These are phyloP conservation scores for Mesembrinibis cayennensis DNA, from an alignment of 2,113 vertebrate genomes.

Conservation along the genomic window DNA sequence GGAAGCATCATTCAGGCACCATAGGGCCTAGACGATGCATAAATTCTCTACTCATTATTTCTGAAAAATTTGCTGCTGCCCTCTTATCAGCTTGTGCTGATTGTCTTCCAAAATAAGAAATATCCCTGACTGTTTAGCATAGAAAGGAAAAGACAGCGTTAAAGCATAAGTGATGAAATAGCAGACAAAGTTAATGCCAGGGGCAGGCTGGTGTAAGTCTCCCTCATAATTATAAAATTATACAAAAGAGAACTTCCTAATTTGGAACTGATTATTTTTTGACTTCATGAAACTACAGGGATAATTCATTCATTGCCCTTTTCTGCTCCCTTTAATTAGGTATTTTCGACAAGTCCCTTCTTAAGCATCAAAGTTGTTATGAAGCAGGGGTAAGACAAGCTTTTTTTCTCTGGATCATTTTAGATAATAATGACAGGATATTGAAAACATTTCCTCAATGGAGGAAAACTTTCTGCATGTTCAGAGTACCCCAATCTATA, in stretches of 20 bases:
- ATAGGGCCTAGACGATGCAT: not conserved
- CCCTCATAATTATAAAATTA: constrained; percentile 51
- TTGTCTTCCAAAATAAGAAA: not conserved
- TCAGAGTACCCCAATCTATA: not conserved
- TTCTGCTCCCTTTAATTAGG: constrained; percentile 44
- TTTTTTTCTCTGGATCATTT: not conserved
- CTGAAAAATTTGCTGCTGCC: not conserved
- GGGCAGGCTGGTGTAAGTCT: not conserved
- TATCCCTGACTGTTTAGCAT: not conserved
- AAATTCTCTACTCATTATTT: not conserved
- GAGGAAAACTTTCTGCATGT: not conserved
- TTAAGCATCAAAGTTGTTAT: constrained; percentile 6
- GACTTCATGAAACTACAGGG: not conserved
- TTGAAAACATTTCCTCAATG: not conserved
- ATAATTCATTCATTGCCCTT: constrained; percentile 67
- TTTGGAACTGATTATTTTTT: constrained; percentile 56
- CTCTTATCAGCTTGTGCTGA: not conserved
- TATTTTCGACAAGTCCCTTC: constrained; percentile 31
- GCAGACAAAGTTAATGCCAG: constrained; percentile 11
- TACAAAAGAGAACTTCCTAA: constrained; percentile 31
- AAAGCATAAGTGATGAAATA: not conserved
- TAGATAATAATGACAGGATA: not conserved
- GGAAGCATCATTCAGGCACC: not conserved
- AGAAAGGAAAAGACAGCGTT: not conserved
- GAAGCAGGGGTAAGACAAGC: not conserved